Percentiles rank a stretch among this genome's conserved stretches.
Evolutionary conservation across 2,113 vertebrate genomes (phyloP).

Genomic region (Myanophis thanlyinensis): DNA sequence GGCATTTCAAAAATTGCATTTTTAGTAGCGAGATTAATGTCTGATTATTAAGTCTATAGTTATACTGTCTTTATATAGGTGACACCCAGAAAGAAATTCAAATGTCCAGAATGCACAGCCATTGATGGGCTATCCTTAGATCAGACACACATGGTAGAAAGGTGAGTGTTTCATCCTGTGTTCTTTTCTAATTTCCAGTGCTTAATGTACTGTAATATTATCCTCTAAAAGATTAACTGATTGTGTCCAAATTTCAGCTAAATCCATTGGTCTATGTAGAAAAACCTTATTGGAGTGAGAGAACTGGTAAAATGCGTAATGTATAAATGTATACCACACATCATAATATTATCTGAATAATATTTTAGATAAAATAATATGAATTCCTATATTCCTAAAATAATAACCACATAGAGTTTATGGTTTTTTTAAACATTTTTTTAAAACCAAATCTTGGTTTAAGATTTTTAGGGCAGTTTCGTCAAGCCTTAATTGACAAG

Average conservation of each 20-base stretch:
- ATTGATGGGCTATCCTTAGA: slow-evolving; percentile 96
- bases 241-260: neutral
- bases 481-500: neutral
- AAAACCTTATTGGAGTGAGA: neutral
- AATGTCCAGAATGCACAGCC: slow-evolving; percentile 98
- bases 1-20: slow-evolving; percentile 42
- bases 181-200: slow-evolving; percentile 32
- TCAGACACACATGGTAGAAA: slow-evolving; percentile 98
- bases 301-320: neutral
- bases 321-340: neutral
- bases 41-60: slow-evolving; percentile 40
- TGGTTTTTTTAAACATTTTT: neutral
- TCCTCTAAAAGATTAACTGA: neutral
- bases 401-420: neutral
- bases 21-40: slow-evolving; percentile 41
- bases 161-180: slow-evolving; percentile 71
- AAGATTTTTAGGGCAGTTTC: neutral
- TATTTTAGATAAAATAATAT: neutral
- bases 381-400: neutral
- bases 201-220: slow-evolving; percentile 16
- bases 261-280: neutral
- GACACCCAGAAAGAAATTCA: slow-evolving; percentile 98
- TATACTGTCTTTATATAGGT: slow-evolving; percentile 75
- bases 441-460: neutral
- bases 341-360: neutral